Evolutionary conservation across 2,113 vertebrate genomes (phyloP), one percentile per base, ranked within the genome.

Genomic region (Sinosuthora webbiana): DNA sequence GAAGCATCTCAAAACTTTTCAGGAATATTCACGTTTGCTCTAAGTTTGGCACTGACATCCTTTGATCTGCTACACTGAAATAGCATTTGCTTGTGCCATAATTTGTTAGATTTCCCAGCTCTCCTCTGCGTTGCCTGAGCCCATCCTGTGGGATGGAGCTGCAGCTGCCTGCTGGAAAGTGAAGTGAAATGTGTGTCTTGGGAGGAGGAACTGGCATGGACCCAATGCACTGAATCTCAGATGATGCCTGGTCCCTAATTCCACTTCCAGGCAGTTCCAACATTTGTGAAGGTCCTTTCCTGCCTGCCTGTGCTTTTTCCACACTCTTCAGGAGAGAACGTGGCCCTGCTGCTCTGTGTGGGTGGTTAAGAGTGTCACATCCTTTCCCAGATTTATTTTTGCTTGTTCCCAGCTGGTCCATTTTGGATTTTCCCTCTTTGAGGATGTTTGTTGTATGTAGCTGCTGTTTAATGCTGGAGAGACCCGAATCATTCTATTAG

Each of bases 11-110:
- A 53, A 22, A 59, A 30, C 19, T 37, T 62, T 53, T 56, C 15
- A 42, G 27, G 37, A 79, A 35, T 13, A 10, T 2, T 64, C 21
- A 1, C 0, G 0, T 84, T 81, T 47, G 9, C 15, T 39, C 37
- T 22, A 31, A 62, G 55, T 82, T 63, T 87, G 74, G 62, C 44
- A 22, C 33, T 16, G 35, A 35, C 68, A 56, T 59, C 60, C 62
- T 78, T 15, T 7, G 2, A 3, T 69, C 59, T 39, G 24, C 33
- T 33, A 25, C 14, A 12, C 33, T 57, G 49, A 63, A 74, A 39
- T 23, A 28, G 20, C 41, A n/a, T 41, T 57, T 78, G 59, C 25
- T 9, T 41, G 1, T 50, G n/a, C 50, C 23, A 31, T 13, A 42
- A 49, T 47, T 31, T 69, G 41, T 47, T 37, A 1, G 13, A 3